Conservation (phyloP, 1,140 invertebrate genomes). For the Bactericera cockerelli region DNA sequence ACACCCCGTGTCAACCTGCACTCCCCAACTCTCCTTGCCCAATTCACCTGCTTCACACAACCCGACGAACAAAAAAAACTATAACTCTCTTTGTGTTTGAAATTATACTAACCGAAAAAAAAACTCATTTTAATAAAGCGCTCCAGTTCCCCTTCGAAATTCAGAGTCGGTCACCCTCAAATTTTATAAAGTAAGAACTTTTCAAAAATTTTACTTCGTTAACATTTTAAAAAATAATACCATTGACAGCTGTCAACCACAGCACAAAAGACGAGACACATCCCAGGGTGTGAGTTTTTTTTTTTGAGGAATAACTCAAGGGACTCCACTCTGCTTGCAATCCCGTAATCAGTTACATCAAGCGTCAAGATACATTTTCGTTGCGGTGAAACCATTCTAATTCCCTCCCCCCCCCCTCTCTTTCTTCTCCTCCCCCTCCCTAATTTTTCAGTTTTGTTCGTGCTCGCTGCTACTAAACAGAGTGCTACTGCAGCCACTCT, state of each 20-base stretch:
- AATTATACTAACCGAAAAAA: too few species aligned
- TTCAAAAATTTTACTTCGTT: constrained; percentile 7
- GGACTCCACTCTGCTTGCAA: not conserved
- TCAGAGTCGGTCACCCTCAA: not conserved
- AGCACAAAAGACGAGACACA: not conserved
- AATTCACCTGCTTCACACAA: too few species aligned
- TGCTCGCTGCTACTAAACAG: too few species aligned
- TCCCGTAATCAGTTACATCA: not conserved
- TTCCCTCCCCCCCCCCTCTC: too few species aligned
- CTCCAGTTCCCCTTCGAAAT: not conserved
- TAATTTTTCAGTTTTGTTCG: too few species aligned
- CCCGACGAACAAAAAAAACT: too few species aligned
- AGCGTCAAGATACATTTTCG: constrained; percentile 6
- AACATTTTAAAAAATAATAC: not conserved
- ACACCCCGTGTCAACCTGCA: too few species aligned
- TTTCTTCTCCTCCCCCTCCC: too few species aligned
- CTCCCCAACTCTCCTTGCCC: too few species aligned
- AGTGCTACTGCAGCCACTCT: too few species aligned
- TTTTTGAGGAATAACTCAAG: not conserved
- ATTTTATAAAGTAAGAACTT: constrained; percentile 7
- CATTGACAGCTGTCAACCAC: constrained; percentile 7
- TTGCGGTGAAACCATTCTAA: not conserved
- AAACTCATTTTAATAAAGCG: constrained; percentile 1
- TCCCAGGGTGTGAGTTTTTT: constrained; percentile 1
- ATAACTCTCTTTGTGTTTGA: too few species aligned